A percentile compares a stretch with the other conserved stretches of the same genome.
phyloP scores from a whole-genome alignment of 2,888 invertebrate species.

The Idaea aversata region DNA sequence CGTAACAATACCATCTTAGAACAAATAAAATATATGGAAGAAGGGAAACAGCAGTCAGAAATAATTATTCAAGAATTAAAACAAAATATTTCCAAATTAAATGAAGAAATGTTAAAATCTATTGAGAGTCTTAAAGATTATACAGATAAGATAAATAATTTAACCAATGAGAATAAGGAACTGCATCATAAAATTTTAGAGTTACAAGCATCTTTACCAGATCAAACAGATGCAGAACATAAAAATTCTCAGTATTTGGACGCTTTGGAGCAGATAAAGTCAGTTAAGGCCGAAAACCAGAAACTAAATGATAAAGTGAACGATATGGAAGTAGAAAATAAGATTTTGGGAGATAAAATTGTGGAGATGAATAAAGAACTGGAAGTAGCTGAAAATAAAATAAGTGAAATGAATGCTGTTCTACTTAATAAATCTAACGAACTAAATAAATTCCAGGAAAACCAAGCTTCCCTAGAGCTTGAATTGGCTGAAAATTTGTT shows the following conservation, averaged over 20 bases:
- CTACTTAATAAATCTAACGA: conserved; percentile 11
- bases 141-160: conserved; percentile 6
- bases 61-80: conserved; percentile 11
- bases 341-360: conserved; percentile 22
- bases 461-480: conserved; percentile 12
- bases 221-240: not conserved
- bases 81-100: conserved; percentile 9
- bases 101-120: conserved; percentile 4
- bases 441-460: conserved; percentile 14
- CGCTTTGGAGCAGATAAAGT: conserved; percentile 20
- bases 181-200: not conserved
- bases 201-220: not conserved
- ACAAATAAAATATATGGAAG: conserved; percentile 25
- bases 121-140: not conserved
- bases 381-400: conserved; percentile 11
- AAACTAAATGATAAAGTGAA: conserved; percentile 25
- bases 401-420: conserved; percentile 19
- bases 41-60: conserved; percentile 21
- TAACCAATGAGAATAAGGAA: not conserved
- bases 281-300: conserved; percentile 16
- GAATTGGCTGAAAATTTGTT: conserved; percentile 10
- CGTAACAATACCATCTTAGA: conserved; percentile 8
- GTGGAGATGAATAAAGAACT: conserved; percentile 15
- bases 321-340: conserved; percentile 26
- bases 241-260: not conserved